Evolutionary conservation across 1,140 invertebrate species (phyloP).

Genomic region (Hypothenemus hampei): DNA sequence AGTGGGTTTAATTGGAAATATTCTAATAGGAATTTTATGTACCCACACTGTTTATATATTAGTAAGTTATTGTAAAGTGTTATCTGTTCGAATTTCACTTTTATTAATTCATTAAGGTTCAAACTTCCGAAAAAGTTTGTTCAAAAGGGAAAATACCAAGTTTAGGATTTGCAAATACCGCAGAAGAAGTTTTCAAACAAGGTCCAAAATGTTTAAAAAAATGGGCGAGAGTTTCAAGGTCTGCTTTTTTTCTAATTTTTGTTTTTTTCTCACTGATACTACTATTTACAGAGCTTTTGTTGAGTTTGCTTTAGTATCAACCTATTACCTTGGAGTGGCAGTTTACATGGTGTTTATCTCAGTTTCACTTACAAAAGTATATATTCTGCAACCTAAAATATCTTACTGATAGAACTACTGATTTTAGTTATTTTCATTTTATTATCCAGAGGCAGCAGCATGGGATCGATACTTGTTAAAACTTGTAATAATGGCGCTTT

Average conservation of each 20-base stretch:
- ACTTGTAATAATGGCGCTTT: slow-evolving; percentile 52
- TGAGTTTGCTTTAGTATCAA: slow-evolving; percentile 57
- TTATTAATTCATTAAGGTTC: slow-evolving; percentile 59
- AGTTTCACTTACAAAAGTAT: slow-evolving; percentile 62
- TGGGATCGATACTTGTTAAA: slow-evolving; percentile 48
- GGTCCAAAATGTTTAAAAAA: slow-evolving; percentile 59
- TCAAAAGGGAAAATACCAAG: slow-evolving; percentile 59
- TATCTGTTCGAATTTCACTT: too few relatives aligned
- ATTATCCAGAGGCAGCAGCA: slow-evolving; percentile 13
- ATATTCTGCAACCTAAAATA: slow-evolving; percentile 18
- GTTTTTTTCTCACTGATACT: too few relatives aligned
- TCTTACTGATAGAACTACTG: not conserved
- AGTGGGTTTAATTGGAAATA: slow-evolving; percentile 63
- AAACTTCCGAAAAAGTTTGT: slow-evolving; percentile 68
- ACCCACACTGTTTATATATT: slow-evolving; percentile 75
- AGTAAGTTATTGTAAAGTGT: slow-evolving; percentile 50
- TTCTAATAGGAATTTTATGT: slow-evolving; percentile 68
- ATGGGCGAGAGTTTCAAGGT: slow-evolving; percentile 56
- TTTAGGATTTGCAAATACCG: slow-evolving; percentile 73
- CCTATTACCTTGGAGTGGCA: slow-evolving; percentile 63
- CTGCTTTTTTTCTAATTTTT: too few relatives aligned
- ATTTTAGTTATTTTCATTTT: slow-evolving; percentile 20
- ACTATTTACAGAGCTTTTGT: slow-evolving; percentile 49
- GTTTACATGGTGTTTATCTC: slow-evolving; percentile 74
- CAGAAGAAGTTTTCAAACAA: slow-evolving; percentile 66